These are phyloP conservation scores for Chondrosia reniformis DNA, from an alignment of 37 sponge, comb jelly and placozoan genomes.

Conservation along the genomic window DNA sequence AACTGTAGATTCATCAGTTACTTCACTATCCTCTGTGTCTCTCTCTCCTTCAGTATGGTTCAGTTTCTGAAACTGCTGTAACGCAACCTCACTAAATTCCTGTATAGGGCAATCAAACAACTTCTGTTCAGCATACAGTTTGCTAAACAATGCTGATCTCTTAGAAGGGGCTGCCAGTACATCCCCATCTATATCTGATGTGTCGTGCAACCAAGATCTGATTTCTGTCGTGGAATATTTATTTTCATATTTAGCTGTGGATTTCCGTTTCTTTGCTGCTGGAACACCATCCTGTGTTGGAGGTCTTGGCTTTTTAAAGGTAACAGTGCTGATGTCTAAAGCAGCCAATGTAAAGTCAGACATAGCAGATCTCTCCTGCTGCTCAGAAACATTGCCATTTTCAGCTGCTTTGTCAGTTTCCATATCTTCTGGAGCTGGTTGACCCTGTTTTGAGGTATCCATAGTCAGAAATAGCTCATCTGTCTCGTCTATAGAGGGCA, in stretches of 20 bases:
- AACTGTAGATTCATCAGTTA: background rate
- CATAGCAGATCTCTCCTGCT: conserved; percentile 12
- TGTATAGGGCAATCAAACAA: background rate
- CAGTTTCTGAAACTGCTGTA: background rate
- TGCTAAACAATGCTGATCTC: background rate
- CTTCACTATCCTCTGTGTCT: background rate
- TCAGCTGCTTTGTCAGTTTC: conserved; percentile 32
- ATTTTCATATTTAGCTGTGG: background rate
- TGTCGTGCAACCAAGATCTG: conserved; percentile 3
- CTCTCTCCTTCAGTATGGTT: background rate
- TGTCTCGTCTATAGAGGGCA: conserved; percentile 14
- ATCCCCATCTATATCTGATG: conserved; percentile 14
- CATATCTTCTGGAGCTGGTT: conserved; percentile 24
- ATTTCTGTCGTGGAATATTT: conserved; percentile 6
- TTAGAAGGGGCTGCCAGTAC: background rate
- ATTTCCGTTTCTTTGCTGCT: background rate
- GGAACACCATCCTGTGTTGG: background rate
- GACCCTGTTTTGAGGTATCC: too few species aligned
- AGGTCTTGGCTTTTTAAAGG: conserved; percentile 9
- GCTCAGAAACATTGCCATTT: background rate
- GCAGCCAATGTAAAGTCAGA: conserved; percentile 13
- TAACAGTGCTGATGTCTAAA: conserved; percentile 12
- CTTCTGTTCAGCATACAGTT: background rate
- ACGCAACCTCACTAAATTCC: background rate
- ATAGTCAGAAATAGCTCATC: background rate